A percentile compares a stretch with the other conserved stretches of the same genome.
Evolutionary conservation across 2,888 invertebrate genomes (phyloP).

Genomic region (Drosophila greeni): DNA sequence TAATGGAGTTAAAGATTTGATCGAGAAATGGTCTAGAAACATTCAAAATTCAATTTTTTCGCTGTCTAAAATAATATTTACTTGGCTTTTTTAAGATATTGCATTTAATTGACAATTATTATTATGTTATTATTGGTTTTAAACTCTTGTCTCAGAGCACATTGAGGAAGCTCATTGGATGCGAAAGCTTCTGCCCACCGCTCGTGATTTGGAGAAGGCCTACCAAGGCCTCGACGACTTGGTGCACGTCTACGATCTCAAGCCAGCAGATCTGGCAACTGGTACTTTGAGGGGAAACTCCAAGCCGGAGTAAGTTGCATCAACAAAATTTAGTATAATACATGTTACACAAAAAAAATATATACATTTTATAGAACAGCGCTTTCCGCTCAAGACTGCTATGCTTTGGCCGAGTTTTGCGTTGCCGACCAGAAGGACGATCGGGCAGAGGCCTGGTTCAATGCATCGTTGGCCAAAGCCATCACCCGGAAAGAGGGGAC

Average conservation of each 20-base stretch:
- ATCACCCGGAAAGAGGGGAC: neutral
- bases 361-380: slow-evolving; percentile 12
- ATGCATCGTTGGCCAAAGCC: slow-evolving; percentile 15
- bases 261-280: slow-evolving; percentile 20
- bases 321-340: neutral
- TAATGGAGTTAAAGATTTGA: too few relatives aligned
- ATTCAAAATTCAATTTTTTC: neutral
- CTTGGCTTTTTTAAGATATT: too few relatives aligned
- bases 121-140: neutral
- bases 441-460: slow-evolving; percentile 39
- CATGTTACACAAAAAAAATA: neutral
- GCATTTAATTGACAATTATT: neutral
- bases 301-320: slow-evolving; percentile 20
- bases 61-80: too few relatives aligned
- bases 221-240: slow-evolving; percentile 31
- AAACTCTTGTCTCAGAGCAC: neutral
- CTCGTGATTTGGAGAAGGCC: slow-evolving; percentile 33
- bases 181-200: slow-evolving; percentile 32
- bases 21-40: too few relatives aligned
- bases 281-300: slow-evolving; percentile 28
- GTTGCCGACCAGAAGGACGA: neutral
- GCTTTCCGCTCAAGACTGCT: slow-evolving; percentile 34
- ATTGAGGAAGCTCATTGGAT: slow-evolving; percentile 11
- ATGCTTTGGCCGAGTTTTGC: slow-evolving; percentile 35
- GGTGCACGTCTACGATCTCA: slow-evolving; percentile 25